These are phyloP conservation scores for Aspiorhynchus laticeps DNA, from an alignment of 2,113 vertebrate genomes.

Conservation along the genomic window DNA sequence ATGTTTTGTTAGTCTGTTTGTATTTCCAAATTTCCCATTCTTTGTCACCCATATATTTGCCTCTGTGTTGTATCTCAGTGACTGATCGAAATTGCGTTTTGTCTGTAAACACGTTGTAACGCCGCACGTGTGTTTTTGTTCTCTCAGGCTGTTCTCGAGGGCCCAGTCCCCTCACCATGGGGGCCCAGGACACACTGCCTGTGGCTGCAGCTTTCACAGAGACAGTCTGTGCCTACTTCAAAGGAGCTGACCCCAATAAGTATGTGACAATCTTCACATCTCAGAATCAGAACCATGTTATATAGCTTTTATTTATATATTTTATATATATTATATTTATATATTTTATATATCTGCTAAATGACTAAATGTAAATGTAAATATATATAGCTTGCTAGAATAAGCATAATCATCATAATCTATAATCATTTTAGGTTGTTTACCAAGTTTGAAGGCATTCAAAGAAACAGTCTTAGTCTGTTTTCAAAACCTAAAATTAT, in stretches of 20 bases:
- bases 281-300: neutral
- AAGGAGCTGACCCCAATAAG: slow-evolving; percentile 96
- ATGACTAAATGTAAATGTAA: no score
- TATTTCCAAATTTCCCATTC: slow-evolving; percentile 11
- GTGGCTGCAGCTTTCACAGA: slow-evolving; percentile 98
- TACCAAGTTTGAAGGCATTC: no score
- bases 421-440: no score
- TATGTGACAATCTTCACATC: slow-evolving; percentile 69
- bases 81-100: neutral
- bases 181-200: slow-evolving; percentile 96
- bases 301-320: no score
- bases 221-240: slow-evolving; percentile 96
- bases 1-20: slow-evolving; percentile 22
- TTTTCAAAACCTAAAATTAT: no score
- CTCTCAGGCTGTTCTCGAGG: slow-evolving; percentile 91
- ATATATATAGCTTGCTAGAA: no score
- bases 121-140: slow-evolving; percentile 54
- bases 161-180: slow-evolving; percentile 97
- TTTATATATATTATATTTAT: no score
- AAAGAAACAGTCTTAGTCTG: no score
- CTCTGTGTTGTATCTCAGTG: neutral
- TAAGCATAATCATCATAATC: no score
- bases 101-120: neutral
- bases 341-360: no score
- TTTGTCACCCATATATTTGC: neutral